Base-by-base conservation (phyloP, 2,888 invertebrate genomes). In the Melinaea menophilus region DNA sequence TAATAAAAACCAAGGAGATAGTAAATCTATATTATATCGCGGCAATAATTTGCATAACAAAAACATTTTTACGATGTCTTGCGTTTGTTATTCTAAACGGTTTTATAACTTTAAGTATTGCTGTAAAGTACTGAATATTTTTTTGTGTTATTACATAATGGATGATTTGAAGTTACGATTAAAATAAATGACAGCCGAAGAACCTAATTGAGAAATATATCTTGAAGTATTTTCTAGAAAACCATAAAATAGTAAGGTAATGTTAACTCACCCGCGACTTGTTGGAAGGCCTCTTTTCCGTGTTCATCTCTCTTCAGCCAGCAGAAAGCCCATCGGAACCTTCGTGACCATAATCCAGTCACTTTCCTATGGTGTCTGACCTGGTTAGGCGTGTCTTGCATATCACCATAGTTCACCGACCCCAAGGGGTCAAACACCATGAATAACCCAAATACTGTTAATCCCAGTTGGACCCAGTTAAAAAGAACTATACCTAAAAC, bases 391-490 rank as follows among this genome's bases (percentile, higher is more conserved):
- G 93, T 93, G 73, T 93, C 93, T 71, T 92, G 92, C 79, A 92
- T 90, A 71, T 93, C 92, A 22, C 93, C 93, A 71, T 93, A 93
- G 73, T 92, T 91, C 56, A 91, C 91, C 0, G 94, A 94, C 4
- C 96, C 96, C 69, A 96, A 84, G 0, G 96, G 96, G 80, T 97
- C 97, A 81, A 97, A 96, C 56, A 96, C 94, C 82, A 96, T 89
- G 55, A 94, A 94, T 56, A 96, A 88, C 0, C 95, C 95, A 73
- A 96, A 93, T 35, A 96, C 86, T 3, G 95, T 94, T 11, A 95
- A 87, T 1, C 94, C 93, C 61, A 96, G 92, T 59, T 96, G 92
- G 31, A 95, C 93, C 96, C 96, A 97, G 77, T 96, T 95, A 81
- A 95, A 95, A 58, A 96, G 90, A 0, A 96, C 95, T 72, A 96